Percentiles rank a stretch among this genome's conserved stretches.
phyloP scores from a whole-genome alignment of 2,888 invertebrate species.

The Drosophila pseudotalamancana region DNA sequence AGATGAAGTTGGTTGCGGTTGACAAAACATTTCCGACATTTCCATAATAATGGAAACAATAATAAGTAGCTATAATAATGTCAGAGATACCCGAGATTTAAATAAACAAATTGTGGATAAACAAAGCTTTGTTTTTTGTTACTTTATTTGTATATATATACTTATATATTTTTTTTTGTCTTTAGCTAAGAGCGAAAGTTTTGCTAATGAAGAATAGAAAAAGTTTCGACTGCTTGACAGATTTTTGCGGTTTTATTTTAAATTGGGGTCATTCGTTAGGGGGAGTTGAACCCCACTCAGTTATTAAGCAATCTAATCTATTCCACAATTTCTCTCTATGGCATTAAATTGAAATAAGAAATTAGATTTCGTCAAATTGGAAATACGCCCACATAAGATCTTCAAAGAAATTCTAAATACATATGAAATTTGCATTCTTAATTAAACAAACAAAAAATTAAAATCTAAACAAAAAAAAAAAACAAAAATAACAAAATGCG shows the following conservation, averaged over 20 bases:
- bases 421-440: slow-evolving; percentile 59
- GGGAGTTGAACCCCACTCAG: slow-evolving; percentile 51
- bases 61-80: slow-evolving; percentile 47
- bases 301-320: slow-evolving; percentile 39
- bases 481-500: slow-evolving; percentile 8
- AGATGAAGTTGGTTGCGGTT: slow-evolving; percentile 25
- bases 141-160: not conserved
- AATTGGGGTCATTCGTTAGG: slow-evolving; percentile 59
- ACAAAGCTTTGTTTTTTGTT: slow-evolving; percentile 44
- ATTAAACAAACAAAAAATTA: slow-evolving; percentile 36
- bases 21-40: slow-evolving; percentile 46
- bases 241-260: slow-evolving; percentile 19
- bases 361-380: slow-evolving; percentile 30
- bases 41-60: slow-evolving; percentile 39
- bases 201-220: slow-evolving; percentile 46
- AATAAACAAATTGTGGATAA: slow-evolving; percentile 51
- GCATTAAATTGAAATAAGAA: slow-evolving; percentile 36
- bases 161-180: not conserved
- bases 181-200: slow-evolving; percentile 65
- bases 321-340: slow-evolving; percentile 33
- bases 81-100: slow-evolving; percentile 24
- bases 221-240: slow-evolving; percentile 44
- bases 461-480: not conserved
- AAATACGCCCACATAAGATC: slow-evolving; percentile 35
- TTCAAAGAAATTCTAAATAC: slow-evolving; percentile 9